Conservation (phyloP, 2,113 vertebrate genomes). For the Odocoileus hemionus region DNA sequence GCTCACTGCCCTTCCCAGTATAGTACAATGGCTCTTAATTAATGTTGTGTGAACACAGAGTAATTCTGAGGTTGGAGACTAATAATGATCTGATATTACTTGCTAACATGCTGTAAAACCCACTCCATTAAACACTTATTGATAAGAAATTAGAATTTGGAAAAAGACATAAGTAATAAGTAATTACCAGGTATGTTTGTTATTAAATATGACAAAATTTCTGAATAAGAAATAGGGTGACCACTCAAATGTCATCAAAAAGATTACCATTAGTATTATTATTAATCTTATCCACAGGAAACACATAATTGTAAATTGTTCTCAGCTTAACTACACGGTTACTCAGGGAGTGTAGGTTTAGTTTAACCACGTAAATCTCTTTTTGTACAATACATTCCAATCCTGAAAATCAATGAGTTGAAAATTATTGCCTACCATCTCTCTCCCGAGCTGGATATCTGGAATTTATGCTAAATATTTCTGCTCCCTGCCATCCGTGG, state of each 20-base stretch:
- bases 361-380: neutral
- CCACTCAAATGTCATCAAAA: neutral
- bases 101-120: neutral
- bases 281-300: neutral
- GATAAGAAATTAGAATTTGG: neutral
- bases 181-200: neutral
- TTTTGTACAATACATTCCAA: neutral
- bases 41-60: neutral
- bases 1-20: neutral
- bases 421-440: neutral
- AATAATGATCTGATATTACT: neutral
- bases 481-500: neutral
- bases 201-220: neutral
- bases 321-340: neutral
- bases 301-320: neutral
- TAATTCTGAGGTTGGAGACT: neutral
- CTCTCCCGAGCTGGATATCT: neutral
- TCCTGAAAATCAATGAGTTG: neutral
- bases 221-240: neutral
- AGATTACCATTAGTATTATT: neutral
- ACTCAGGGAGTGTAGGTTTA: neutral
- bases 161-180: neutral
- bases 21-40: neutral
- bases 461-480: neutral
- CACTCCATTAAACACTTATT: neutral